Percentiles rank a stretch among this genome's conserved stretches.
These are phyloP conservation scores for Cordilura impudica DNA, from an alignment of 2,888 invertebrate genomes.

Conservation along the genomic window DNA sequence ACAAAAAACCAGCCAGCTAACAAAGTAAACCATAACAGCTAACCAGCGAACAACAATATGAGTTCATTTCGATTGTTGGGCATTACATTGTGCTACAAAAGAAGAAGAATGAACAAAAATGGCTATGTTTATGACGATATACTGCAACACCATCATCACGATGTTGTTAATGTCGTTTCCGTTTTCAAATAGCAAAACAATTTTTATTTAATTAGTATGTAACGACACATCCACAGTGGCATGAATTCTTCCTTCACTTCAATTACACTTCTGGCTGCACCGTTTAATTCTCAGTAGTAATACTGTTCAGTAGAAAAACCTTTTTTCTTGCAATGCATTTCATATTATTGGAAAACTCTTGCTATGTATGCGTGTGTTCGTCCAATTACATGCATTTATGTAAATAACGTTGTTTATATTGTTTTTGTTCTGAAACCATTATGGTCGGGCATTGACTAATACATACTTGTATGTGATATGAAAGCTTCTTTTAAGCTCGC, in stretches of 20 bases:
- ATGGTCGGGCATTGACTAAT: neutral
- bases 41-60: neutral
- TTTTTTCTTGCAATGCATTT: too few species aligned
- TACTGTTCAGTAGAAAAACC: too few species aligned
- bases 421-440: neutral
- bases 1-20: neutral
- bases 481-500: too few species aligned
- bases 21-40: too few species aligned
- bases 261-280: neutral
- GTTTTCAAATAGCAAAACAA: neutral
- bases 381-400: too few species aligned
- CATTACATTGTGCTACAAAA: neutral
- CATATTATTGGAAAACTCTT: neutral
- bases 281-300: neutral
- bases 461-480: too few species aligned
- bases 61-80: neutral
- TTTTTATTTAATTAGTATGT: too few species aligned
- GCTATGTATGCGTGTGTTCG: neutral
- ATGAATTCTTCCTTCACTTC: neutral
- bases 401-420: neutral
- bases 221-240: too few species aligned
- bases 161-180: neutral
- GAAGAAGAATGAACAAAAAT: neutral
- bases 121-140: neutral
- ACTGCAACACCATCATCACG: neutral